Base-by-base conservation (phyloP, 2,888 invertebrate genomes). In the Gymnosoma rotundatum region DNA sequence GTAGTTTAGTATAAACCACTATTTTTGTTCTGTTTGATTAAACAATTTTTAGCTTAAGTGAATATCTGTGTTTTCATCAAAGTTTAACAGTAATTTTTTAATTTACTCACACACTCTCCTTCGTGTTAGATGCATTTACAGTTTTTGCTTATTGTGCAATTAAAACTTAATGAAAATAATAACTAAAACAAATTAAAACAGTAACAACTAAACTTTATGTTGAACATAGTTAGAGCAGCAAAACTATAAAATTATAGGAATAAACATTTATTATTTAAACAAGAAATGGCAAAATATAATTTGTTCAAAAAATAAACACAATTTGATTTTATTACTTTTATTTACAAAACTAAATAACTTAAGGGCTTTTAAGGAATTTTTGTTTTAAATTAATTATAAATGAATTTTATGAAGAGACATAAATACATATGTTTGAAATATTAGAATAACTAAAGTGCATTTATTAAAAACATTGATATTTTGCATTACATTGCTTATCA, bases 151-250 rank as follows among this genome's bases (percentile, higher is more conserved):
- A 58, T 66, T 64, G 58, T 66, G 58, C 72, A 64, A 52, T 64
- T 58, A 64, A 72, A 66, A 64, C 20, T 18, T 70, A 63, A 69
- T 63, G 2, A 63, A 63, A 45, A 45, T 36, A 32, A 61, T 32
- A 78, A 78, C 69, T 69, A 36, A 78, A 78, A 32, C 69, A 69
- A 54, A 69, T 69, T 78, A 78, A 72, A 63, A 25, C 12, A 64
- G 16, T 9, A 45, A 48, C 42, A 64, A 48, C n/a, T 25, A 61
- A 70, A 61, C 8, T 70, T 36, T 48, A 42, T 64, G n/a, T 12
- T 79, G 5, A 36, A 70, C 63, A 48, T 58, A 63, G 67, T 78
- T 7, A 16, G 69, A 70, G 10, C 18, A 54, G 58, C 18, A 38
- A 6, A 78, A 36, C 69, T 48, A 63, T 63, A 36, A 78, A 69